A percentile compares a stretch with the other conserved stretches of the same genome.
Evolutionary conservation across 2,888 invertebrate species (phyloP).

Genomic region (Eurytoma adleriae): DNA sequence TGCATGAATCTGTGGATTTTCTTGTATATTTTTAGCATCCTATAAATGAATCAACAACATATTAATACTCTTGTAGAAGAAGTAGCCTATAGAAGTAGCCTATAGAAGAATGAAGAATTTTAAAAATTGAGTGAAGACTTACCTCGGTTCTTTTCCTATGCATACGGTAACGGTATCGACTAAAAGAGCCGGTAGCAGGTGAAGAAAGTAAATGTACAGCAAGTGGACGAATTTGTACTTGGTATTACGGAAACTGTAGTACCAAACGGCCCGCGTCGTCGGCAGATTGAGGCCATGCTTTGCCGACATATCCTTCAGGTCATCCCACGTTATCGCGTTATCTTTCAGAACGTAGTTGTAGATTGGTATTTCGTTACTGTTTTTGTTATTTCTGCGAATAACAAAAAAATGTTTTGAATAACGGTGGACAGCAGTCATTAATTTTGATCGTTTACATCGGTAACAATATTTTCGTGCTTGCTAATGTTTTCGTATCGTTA

Average conservation of each 20-base stretch:
- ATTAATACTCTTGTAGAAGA: background rate
- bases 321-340: constrained; percentile 89
- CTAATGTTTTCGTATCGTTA: no score
- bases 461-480: no score
- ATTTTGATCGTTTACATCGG: no score
- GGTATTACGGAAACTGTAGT: constrained; percentile 81
- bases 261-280: constrained; percentile 83
- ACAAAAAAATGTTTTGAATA: background rate
- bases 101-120: background rate
- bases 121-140: background rate
- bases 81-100: no score
- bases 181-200: constrained; percentile 81
- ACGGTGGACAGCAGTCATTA: no score
- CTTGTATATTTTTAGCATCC: constrained; percentile 85
- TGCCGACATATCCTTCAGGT: constrained; percentile 80
- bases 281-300: constrained; percentile 80
- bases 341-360: constrained; percentile 92
- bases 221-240: constrained; percentile 78
- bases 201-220: constrained; percentile 80
- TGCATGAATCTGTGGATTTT: constrained; percentile 86
- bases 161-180: constrained; percentile 79
- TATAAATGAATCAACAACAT: constrained; percentile 69
- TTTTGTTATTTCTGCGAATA: constrained; percentile 48
- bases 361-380: constrained; percentile 77
- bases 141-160: constrained; percentile 77